Conservation (phyloP, 2,888 invertebrate genomes). For the Ctena decussata region DNA sequence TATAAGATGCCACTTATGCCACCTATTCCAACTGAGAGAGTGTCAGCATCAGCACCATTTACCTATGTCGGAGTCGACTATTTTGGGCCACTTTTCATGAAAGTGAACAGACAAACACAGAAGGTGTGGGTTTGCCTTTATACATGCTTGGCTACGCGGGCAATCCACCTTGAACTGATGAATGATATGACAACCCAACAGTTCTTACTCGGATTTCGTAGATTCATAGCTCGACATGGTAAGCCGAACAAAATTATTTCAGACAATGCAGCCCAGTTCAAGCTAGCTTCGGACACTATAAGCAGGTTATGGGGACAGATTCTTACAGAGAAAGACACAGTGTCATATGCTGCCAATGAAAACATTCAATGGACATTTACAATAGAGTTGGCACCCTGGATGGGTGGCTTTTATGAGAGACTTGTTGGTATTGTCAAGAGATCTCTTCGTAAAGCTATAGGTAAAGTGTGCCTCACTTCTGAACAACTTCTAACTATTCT, state of each 20-base stretch:
- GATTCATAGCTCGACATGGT: not conserved
- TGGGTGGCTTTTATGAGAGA: conserved; percentile 50
- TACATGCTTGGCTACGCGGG: conserved; percentile 13
- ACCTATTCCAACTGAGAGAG: conserved; percentile 27
- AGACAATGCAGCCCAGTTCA: conserved; percentile 26
- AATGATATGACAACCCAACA: conserved; percentile 13
- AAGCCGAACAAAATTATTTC: not conserved
- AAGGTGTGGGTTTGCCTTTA: conserved; percentile 27
- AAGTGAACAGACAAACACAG: not conserved
- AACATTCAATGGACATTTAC: too few relatives aligned
- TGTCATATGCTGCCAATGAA: conserved; percentile 24
- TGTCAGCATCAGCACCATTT: conserved; percentile 18
- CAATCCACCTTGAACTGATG: conserved; percentile 24
- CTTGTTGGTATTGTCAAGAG: conserved; percentile 43
- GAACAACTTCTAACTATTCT: too few relatives aligned
- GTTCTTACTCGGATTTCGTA: conserved; percentile 15
- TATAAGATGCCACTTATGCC: conserved; percentile 48
- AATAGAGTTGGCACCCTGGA: too few relatives aligned
- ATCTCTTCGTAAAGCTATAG: conserved; percentile 41
- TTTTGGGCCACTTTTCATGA: conserved; percentile 9
- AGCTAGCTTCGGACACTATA: not conserved
- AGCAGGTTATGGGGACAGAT: conserved; percentile 14
- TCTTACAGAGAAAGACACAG: conserved; percentile 13
- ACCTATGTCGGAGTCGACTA: conserved; percentile 9
- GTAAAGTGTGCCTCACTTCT: conserved; percentile 15